Conservation (phyloP, 30 jellyfish, hydroid and myxozoan species). For the Aurelia aurita region DNA sequence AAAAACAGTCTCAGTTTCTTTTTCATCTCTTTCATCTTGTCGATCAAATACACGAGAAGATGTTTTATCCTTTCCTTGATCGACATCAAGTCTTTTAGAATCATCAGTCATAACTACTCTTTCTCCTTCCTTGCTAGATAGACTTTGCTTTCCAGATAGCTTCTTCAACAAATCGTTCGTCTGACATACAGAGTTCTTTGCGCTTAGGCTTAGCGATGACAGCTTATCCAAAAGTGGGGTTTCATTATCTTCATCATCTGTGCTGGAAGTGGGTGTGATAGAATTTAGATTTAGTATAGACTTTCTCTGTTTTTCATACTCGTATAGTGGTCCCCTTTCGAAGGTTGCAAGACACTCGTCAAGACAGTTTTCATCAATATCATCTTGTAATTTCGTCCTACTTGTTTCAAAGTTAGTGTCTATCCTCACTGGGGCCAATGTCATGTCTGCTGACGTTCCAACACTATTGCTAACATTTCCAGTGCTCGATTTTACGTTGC, state of each 20-base stretch:
- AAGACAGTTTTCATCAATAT: constrained; percentile 22
- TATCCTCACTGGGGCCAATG: too few relatives aligned
- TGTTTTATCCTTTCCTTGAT: background rate
- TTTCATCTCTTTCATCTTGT: background rate
- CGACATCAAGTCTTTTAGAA: background rate
- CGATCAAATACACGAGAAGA: background rate
- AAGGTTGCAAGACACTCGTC: constrained; percentile 13
- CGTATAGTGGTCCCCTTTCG: background rate
- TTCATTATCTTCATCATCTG: constrained; percentile 15
- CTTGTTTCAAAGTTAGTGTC: too few relatives aligned
- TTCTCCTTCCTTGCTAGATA: background rate
- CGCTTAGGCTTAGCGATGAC: constrained; percentile 21
- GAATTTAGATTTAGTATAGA: background rate
- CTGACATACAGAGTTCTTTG: constrained; percentile 31
- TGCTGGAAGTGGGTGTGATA: background rate
- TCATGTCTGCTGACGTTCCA: too few relatives aligned
- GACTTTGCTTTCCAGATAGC: background rate
- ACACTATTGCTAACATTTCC: too few relatives aligned
- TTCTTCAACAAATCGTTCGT: constrained; percentile 18
- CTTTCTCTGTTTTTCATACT: too few relatives aligned
- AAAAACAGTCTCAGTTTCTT: background rate
- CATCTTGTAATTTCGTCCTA: background rate
- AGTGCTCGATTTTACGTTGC: too few relatives aligned
- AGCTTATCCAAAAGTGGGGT: constrained; percentile 24
- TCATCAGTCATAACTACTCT: background rate